Base-by-base conservation (phyloP, 2,113 vertebrate species). In the Argyrosomus japonicus region DNA sequence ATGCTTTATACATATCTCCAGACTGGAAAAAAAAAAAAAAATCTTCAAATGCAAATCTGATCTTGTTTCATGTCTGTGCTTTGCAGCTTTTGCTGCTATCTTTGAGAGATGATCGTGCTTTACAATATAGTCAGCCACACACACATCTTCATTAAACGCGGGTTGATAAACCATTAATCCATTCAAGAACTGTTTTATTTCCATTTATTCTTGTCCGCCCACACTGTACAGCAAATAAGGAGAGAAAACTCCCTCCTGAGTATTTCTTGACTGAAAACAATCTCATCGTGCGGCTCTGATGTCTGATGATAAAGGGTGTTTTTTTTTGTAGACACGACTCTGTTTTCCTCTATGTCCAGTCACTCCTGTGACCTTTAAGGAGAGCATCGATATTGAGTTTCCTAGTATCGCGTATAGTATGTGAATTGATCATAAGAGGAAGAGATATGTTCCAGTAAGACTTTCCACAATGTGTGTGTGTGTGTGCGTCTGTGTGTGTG, bases 81-180 rank as follows among this genome's bases (percentile, higher is more conserved):
- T 74, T 54, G 83, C 79, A 67, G 81, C 71, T 88, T 9, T 65
- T 70, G 56, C 61, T 75, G 79, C 87, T 91, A 84, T 91, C 89
- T 90, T 45, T 89, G 81, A 93, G 92, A 93, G 85, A 93, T 92
- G 81, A 90, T 88, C 89, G 79, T 79, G 83, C 86, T 88, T 87
- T 86, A 79, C 78, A 81, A 61, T 72, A 81, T 79, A 88, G 81
- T 87, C 91, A 88, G 88, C 80, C 14, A 3, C 68, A 86, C 90
- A 89, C 92, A 93, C 82, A 89, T 95, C 93, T 92, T 93, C 86
- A 93, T 94, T 94, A 93, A 91, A 93, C 76, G 83, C 23, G 48
- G 84, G 77, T 79, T 93, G 91, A 92, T 93, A 92, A 94, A 92
- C 83, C 93, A 90, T 94, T 93, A 92, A 91, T 94, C 88, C 81